Percentiles rank a stretch among this genome's conserved stretches.
Evolutionary conservation across 2,888 invertebrate genomes (phyloP).

Genomic region (Anorthoa munda): DNA sequence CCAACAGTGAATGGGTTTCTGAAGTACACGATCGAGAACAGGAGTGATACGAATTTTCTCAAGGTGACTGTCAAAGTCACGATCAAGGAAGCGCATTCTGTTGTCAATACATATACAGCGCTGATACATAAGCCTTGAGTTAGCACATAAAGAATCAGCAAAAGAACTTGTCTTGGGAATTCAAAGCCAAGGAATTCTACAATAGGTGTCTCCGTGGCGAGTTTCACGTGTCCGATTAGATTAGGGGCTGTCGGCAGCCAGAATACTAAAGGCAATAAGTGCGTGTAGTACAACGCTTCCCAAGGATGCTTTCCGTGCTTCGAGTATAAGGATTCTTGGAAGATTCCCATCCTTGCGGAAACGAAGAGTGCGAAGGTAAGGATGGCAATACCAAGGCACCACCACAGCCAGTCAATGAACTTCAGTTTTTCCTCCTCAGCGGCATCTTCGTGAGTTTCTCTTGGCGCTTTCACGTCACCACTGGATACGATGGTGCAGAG

Average conservation of each 20-base stretch:
- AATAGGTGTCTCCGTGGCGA: slow-evolving; percentile 93
- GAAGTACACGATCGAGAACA: slow-evolving; percentile 99
- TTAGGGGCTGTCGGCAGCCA: slow-evolving; percentile 95
- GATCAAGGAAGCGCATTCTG: slow-evolving; percentile 98
- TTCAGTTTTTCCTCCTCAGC: slow-evolving; percentile 83
- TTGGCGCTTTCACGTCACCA: slow-evolving; percentile 92
- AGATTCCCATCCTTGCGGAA: slow-evolving; percentile 98
- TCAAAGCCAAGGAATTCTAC: slow-evolving; percentile 91
- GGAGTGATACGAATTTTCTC: slow-evolving; percentile 97
- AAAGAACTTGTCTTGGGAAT: slow-evolving; percentile 94
- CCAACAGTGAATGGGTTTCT: slow-evolving; percentile 97
- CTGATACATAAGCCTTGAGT: slow-evolving; percentile 98
- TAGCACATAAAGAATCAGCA: slow-evolving; percentile 95
- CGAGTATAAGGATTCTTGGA: slow-evolving; percentile 96
- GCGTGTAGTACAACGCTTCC: slow-evolving; percentile 97
- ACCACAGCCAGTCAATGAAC: slow-evolving; percentile 91
- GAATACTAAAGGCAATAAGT: slow-evolving; percentile 97
- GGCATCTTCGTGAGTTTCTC: slow-evolving; percentile 84
- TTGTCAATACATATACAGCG: slow-evolving; percentile 98
- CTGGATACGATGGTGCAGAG: slow-evolving; percentile 97
- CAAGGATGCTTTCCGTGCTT: slow-evolving; percentile 97
- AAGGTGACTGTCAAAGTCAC: slow-evolving; percentile 99
- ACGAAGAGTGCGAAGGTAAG: slow-evolving; percentile 97
- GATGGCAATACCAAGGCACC: slow-evolving; percentile 94
- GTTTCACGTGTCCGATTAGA: slow-evolving; percentile 94